A percentile compares a stretch with the other conserved stretches of the same genome.
Evolutionary conservation across 2,797 vertebrate genomes (phyloP).

Genomic region (Argentina silus): DNA sequence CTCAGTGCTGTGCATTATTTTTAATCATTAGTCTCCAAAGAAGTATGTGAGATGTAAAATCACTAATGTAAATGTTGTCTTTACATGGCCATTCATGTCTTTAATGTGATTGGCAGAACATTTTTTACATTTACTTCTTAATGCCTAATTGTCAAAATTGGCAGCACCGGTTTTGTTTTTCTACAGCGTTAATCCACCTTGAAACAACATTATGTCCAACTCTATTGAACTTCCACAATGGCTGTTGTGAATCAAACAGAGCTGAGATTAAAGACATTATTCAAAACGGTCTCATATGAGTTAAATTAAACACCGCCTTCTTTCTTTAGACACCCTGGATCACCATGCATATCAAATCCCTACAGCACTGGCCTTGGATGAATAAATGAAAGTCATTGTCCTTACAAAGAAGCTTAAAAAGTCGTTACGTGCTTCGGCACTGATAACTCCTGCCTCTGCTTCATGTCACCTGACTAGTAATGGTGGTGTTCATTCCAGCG

Average conservation of each 20-base stretch:
- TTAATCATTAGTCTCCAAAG: too few relatives aligned
- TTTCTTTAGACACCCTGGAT: constrained; percentile 4
- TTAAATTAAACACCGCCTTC: not conserved
- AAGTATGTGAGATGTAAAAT: not conserved
- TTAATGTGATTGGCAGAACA: not conserved
- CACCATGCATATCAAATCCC: constrained; percentile 18
- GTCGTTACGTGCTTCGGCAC: constrained; percentile 22
- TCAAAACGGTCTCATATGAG: not conserved
- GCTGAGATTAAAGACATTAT: not conserved
- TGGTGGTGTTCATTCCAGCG: constrained; percentile 40
- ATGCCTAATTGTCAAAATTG: too few relatives aligned
- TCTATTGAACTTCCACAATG: not conserved
- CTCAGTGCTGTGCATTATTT: not conserved
- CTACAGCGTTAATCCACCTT: too few relatives aligned
- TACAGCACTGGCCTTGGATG: constrained; percentile 15
- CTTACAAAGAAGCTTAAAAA: constrained; percentile 28
- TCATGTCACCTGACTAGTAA: constrained; percentile 51
- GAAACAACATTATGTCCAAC: too few relatives aligned
- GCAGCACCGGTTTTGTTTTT: too few relatives aligned
- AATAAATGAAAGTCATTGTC: constrained; percentile 36
- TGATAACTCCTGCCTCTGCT: constrained; percentile 38
- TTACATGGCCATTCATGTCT: not conserved
- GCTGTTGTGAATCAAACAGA: not conserved
- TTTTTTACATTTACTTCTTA: too few relatives aligned
- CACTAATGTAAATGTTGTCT: not conserved